phyloP scores from a whole-genome alignment of 2,113 vertebrate genomes.

The Periophthalmodon schlosseri region DNA sequence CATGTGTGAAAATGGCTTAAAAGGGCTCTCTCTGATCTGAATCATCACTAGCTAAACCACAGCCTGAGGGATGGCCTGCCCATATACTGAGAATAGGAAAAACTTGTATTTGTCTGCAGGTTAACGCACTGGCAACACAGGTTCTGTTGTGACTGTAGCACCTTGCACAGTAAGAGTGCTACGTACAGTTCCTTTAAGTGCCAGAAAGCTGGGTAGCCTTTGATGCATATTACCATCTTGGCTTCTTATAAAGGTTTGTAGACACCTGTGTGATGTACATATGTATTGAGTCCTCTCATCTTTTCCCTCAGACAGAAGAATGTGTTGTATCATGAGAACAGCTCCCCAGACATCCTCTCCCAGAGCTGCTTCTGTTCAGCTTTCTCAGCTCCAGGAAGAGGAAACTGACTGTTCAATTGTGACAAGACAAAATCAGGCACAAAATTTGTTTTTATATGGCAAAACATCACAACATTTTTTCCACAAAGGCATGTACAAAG shows the following conservation, averaged over 20 bases:
- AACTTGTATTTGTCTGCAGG: too few relatives aligned
- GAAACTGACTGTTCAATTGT: conserved; percentile 58
- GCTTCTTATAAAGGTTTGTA: neutral
- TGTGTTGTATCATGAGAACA: conserved; percentile 8
- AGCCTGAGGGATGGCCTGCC: too few relatives aligned
- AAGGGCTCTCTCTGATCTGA: too few relatives aligned
- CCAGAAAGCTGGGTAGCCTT: neutral
- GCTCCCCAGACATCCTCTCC: conserved; percentile 51
- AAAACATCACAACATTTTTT: neutral
- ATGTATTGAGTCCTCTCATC: neutral
- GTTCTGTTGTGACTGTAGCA: too few relatives aligned
- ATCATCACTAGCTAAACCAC: too few relatives aligned
- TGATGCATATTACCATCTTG: conserved; percentile 2
- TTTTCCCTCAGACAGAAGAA: neutral
- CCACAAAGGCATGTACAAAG: neutral
- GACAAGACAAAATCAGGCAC: conserved; percentile 1
- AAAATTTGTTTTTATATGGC: neutral
- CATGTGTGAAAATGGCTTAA: too few relatives aligned
- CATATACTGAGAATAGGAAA: too few relatives aligned
- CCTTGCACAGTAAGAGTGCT: too few relatives aligned
- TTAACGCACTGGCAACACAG: too few relatives aligned
- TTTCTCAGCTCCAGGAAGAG: conserved; percentile 56
- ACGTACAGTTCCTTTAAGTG: neutral
- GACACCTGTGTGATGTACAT: neutral
- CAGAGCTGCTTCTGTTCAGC: conserved; percentile 29